Conservation (phyloP, 2,888 invertebrate genomes). For the Chrysolina oricalcia region DNA sequence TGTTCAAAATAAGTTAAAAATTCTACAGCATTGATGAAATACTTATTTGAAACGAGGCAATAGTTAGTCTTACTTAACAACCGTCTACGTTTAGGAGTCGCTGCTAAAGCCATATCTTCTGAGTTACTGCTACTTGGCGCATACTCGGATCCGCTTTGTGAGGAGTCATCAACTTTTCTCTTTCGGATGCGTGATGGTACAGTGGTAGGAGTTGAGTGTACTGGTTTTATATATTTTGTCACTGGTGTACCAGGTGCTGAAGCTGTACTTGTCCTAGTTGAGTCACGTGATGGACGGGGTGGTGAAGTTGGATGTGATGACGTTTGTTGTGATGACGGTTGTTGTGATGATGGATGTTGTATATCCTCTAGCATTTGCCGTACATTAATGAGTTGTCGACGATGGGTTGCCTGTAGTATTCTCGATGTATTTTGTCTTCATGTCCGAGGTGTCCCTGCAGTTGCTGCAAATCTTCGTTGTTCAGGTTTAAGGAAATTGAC, state of each 20-base stretch:
- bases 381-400: not conserved
- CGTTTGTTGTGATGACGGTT: too few species aligned
- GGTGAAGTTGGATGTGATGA: too few species aligned
- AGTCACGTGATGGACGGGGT: too few species aligned
- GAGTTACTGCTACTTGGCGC: not conserved
- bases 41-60: not conserved
- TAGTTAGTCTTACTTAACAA: constrained; percentile 6
- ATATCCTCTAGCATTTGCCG: too few species aligned
- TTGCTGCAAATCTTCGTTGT: not conserved
- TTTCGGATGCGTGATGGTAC: not conserved
- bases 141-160: constrained; percentile 4
- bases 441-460: not conserved
- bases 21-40: not conserved
- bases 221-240: too few species aligned
- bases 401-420: not conserved
- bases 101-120: not conserved
- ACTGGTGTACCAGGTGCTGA: too few species aligned
- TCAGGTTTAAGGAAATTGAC: not conserved
- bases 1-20: not conserved
- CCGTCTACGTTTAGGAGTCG: constrained; percentile 4
- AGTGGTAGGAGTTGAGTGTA: not conserved
- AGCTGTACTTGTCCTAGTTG: too few species aligned
- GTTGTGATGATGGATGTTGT: too few species aligned
- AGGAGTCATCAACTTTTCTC: not conserved
- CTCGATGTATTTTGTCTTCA: not conserved